These are phyloP conservation scores for Regulus satrapa DNA, from an alignment of 2,113 vertebrate genomes.

Conservation along the genomic window DNA sequence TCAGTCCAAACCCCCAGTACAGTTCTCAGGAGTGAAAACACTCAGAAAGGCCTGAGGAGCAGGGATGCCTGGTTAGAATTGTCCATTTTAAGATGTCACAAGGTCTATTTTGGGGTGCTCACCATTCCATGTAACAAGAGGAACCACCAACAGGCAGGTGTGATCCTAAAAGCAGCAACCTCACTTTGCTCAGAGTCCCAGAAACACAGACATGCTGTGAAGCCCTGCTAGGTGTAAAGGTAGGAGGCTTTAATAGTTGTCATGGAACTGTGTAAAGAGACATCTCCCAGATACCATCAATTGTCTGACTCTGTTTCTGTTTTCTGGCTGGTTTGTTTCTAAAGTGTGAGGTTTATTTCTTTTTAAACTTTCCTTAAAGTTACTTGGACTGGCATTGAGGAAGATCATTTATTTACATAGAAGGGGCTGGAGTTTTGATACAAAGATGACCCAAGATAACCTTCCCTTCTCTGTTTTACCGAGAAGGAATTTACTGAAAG, in stretches of 20 bases:
- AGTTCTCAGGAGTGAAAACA: background rate
- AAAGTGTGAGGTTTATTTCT: background rate
- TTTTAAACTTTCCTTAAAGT: background rate
- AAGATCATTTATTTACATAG: background rate
- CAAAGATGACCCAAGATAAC: background rate
- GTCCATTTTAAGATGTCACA: background rate
- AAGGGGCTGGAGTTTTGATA: background rate
- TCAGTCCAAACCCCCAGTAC: background rate
- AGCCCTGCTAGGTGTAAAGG: background rate
- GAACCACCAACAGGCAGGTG: fast-evolving
- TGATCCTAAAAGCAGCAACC: background rate
- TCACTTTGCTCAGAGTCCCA: background rate
- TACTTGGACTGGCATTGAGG: background rate
- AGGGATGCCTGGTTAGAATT: background rate
- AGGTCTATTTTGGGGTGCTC: background rate
- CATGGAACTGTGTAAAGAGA: background rate
- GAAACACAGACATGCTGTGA: background rate
- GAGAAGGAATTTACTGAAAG: background rate
- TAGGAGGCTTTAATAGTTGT: background rate
- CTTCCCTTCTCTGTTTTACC: background rate
- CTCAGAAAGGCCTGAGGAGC: background rate
- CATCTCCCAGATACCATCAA: background rate
- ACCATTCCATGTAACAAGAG: background rate
- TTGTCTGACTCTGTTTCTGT: background rate
- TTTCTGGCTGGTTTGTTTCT: background rate